phyloP scores from a whole-genome alignment of 1,140 invertebrate species.

The Aplysia californica region DNA sequence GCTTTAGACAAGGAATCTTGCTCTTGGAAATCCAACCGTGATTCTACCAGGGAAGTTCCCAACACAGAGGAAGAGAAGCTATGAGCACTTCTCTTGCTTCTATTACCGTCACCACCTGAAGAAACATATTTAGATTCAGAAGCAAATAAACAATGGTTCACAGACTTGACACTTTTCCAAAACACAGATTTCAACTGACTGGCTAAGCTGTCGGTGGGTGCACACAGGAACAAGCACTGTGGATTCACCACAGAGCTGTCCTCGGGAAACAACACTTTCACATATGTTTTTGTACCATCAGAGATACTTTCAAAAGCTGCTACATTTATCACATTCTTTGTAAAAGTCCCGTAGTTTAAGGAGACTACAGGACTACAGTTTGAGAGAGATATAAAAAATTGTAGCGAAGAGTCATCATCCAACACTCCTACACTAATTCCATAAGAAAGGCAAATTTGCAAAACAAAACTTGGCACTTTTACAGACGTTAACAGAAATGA shows the following conservation, averaged over 20 bases:
- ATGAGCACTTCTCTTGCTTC: neutral
- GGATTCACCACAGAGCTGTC: neutral
- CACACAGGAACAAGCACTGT: conserved; percentile 30
- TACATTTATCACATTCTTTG: conserved; percentile 1
- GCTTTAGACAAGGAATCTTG: neutral
- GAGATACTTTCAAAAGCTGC: conserved; percentile 4
- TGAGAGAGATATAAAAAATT: neutral
- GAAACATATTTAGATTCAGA: neutral
- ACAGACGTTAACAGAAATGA: neutral
- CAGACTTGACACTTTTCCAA: conserved; percentile 17
- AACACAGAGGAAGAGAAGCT: neutral
- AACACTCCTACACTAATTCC: conserved; percentile 4
- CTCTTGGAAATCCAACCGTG: neutral
- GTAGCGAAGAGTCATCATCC: too few species aligned
- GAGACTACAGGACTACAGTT: neutral
- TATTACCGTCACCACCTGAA: neutral
- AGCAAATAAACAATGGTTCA: neutral
- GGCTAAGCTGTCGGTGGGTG: conserved; percentile 32
- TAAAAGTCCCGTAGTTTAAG: neutral
- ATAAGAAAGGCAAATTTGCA: neutral
- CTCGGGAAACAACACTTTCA: neutral
- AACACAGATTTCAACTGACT: conserved; percentile 27
- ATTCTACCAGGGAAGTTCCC: neutral
- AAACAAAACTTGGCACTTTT: neutral
- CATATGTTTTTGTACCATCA: neutral